Evolutionary conservation across 2,888 invertebrate genomes (phyloP).

Genomic region (Mycogona germanica): DNA sequence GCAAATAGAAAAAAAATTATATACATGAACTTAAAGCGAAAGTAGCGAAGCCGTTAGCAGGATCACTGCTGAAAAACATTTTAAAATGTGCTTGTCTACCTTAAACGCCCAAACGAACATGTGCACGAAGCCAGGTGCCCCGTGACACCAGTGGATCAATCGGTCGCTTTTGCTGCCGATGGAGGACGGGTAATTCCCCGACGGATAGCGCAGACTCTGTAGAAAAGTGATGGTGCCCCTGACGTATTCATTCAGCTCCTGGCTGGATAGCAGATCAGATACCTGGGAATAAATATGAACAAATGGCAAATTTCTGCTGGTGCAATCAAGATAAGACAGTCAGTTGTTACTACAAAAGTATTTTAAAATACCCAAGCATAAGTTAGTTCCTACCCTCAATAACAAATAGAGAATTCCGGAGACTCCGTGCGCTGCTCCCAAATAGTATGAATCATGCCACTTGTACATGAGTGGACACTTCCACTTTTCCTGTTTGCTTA

Average conservation of each 20-base stretch:
- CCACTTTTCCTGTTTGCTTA: slow-evolving; percentile 41
- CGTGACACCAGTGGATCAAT: slow-evolving; percentile 88
- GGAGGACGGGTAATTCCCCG: slow-evolving; percentile 53
- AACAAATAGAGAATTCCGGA: slow-evolving; percentile 71
- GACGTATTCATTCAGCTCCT: slow-evolving; percentile 28
- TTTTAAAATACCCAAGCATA: neutral
- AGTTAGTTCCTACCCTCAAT: slow-evolving; percentile 56
- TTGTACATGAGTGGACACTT: slow-evolving; percentile 57
- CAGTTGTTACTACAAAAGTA: neutral
- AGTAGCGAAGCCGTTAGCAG: neutral
- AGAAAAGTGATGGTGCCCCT: slow-evolving; percentile 36
- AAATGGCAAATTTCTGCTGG: slow-evolving; percentile 4
- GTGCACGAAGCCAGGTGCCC: slow-evolving; percentile 75
- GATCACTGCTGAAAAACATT: slow-evolving; percentile 12
- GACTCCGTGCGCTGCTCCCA: slow-evolving; percentile 82
- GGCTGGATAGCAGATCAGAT: slow-evolving; percentile 17
- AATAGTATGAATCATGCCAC: slow-evolving; percentile 76
- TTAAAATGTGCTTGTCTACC: slow-evolving; percentile 37
- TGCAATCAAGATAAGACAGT: neutral
- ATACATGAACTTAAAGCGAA: neutral
- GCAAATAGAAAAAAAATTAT: neutral
- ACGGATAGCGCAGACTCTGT: slow-evolving; percentile 33
- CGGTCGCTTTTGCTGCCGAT: slow-evolving; percentile 53
- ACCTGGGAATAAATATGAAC: slow-evolving; percentile 18
- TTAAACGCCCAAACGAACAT: slow-evolving; percentile 47